Conservation (phyloP, 1,140 invertebrate species). For the Drosophila pandora region DNA sequence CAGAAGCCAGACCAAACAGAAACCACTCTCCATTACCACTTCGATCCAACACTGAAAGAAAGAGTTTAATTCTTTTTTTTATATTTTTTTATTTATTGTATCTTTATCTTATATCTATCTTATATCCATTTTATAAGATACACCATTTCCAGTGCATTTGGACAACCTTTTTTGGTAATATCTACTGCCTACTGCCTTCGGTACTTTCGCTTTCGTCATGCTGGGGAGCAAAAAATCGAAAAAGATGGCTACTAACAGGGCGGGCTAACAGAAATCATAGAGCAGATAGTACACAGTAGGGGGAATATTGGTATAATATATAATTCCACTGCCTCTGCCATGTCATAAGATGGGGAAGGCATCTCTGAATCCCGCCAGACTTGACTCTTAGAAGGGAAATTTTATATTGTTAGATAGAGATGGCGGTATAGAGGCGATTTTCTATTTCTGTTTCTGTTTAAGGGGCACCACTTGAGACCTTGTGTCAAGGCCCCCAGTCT, state of each 20-base stretch:
- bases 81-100: not conserved
- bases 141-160: conserved; percentile 10
- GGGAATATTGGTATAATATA: conserved; percentile 11
- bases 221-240: conserved; percentile 76
- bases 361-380: conserved; percentile 2
- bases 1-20: conserved; percentile 16
- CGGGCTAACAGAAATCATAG: conserved; percentile 80
- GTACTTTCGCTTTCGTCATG: conserved; percentile 32
- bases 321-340: conserved; percentile 5
- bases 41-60: conserved; percentile 23
- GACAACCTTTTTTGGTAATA: not conserved
- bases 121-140: not conserved
- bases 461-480: conserved; percentile 61
- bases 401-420: conserved; percentile 29
- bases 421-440: conserved; percentile 4
- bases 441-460: conserved; percentile 2
- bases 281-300: conserved; percentile 38
- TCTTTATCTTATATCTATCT: not conserved
- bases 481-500: conserved; percentile 56
- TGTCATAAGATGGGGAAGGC: conserved; percentile 31
- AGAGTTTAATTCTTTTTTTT: not conserved
- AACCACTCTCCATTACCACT: conserved; percentile 23
- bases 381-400: conserved; percentile 2
- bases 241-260: conserved; percentile 82
- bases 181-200: conserved; percentile 4